phyloP scores from a whole-genome alignment of 2,797 vertebrate genomes.

The Adrianichthys oophorus region DNA sequence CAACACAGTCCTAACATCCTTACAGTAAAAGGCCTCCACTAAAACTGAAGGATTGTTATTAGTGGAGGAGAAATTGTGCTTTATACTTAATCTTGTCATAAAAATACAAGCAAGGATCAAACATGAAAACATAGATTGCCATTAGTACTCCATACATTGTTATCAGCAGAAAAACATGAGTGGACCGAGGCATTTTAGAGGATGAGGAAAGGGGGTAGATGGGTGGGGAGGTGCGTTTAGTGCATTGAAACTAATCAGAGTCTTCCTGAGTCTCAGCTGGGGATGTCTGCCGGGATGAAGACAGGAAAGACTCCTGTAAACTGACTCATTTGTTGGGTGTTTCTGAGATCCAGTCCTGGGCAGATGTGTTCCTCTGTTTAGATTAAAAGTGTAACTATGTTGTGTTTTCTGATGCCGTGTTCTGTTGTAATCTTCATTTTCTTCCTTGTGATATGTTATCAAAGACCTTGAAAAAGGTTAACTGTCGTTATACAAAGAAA shows the following conservation, averaged over 20 bases:
- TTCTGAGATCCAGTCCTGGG: conserved; percentile 48
- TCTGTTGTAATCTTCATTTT: background rate
- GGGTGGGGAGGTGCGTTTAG: conserved; percentile 40
- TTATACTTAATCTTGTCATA: conserved; percentile 1
- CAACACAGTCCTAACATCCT: conserved; percentile 54
- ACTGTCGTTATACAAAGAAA: too few relatives aligned
- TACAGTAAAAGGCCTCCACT: conserved; percentile 38
- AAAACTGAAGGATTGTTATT: conserved; percentile 14
- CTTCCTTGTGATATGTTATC: background rate
- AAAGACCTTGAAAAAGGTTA: too few relatives aligned
- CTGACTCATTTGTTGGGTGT: conserved; percentile 51
- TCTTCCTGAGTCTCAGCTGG: conserved; percentile 70
- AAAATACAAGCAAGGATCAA: conserved; percentile 16
- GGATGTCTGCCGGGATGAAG: conserved; percentile 54
- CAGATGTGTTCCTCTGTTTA: conserved; percentile 15
- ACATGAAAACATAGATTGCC: conserved; percentile 34
- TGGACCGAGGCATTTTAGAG: conserved; percentile 25
- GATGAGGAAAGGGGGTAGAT: conserved; percentile 40
- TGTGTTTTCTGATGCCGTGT: conserved; percentile 4
- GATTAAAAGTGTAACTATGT: conserved; percentile 1
- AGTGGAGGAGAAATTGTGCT: background rate
- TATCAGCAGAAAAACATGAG: conserved; percentile 9
- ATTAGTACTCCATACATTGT: conserved; percentile 23
- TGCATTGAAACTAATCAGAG: conserved; percentile 67
- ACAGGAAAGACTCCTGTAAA: conserved; percentile 71